Conservation (phyloP, 1,140 invertebrate species). For the Patella vulgata region DNA sequence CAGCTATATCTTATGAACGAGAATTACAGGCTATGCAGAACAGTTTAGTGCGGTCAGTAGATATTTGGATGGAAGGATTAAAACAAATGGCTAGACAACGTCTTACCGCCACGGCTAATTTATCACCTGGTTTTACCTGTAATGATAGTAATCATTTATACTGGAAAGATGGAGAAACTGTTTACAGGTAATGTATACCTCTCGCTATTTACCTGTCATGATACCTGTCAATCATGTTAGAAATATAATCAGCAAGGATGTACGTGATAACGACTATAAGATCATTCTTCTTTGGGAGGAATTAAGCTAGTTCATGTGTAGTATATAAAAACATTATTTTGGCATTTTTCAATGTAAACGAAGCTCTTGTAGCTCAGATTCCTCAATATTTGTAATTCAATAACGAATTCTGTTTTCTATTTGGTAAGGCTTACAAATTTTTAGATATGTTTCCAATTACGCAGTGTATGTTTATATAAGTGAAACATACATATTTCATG, state of each 20-base stretch:
- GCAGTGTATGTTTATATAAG: no score
- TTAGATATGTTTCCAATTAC: no score
- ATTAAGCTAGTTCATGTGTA: background rate
- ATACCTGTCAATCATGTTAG: no score
- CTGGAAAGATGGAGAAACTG: slow-evolving; percentile 12
- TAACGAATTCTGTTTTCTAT: no score
- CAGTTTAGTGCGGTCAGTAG: background rate
- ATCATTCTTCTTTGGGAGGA: background rate
- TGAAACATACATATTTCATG: no score
- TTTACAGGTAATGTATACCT: slow-evolving; percentile 7
- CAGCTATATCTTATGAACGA: slow-evolving; percentile 19
- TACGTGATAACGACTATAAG: background rate
- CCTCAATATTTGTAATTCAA: no score
- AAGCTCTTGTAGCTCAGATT: no score
- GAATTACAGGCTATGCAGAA: slow-evolving; percentile 5
- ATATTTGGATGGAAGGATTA: slow-evolving; percentile 19
- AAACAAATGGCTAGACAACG: slow-evolving; percentile 9
- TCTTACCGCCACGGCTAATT: background rate
- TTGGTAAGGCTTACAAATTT: no score
- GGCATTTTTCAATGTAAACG: no score
- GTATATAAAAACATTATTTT: background rate
- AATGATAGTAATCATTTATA: slow-evolving; percentile 1
- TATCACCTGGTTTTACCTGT: slow-evolving; percentile 1
- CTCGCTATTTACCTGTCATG: no score
- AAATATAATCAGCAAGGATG: background rate